phyloP scores from a whole-genome alignment of 2,113 vertebrate species.

The Notiomystis cincta region DNA sequence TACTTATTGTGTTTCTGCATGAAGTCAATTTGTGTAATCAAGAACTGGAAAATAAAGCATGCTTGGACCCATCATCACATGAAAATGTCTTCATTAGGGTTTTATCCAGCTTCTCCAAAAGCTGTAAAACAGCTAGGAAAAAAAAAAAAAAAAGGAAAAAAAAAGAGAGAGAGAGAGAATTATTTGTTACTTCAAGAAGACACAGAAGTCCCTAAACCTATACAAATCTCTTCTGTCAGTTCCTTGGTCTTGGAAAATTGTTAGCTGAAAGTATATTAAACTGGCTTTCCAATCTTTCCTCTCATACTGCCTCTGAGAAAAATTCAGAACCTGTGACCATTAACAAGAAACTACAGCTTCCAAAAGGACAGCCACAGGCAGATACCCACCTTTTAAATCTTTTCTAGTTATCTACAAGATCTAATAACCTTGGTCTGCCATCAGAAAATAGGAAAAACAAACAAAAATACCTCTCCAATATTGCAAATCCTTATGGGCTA shows the following conservation, averaged over 20 bases:
- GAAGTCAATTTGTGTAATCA: conserved; percentile 19
- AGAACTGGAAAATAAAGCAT: not conserved
- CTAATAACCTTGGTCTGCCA: not conserved
- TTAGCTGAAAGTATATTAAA: not conserved
- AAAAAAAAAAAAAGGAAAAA: not conserved
- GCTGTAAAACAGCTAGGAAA: conserved; percentile 44
- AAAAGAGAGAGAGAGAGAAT: not conserved
- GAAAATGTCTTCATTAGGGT: conserved; percentile 45
- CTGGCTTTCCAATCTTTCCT: not conserved
- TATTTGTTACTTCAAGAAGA: conserved; percentile 49
- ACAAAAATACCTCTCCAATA: not conserved
- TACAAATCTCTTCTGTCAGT: conserved; percentile 14
- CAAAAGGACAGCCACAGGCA: not conserved
- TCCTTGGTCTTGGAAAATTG: not conserved
- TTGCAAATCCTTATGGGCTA: not conserved
- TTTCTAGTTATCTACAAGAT: not conserved
- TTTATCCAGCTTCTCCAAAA: conserved; percentile 52
- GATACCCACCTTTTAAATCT: not conserved
- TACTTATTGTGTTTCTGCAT: conserved; percentile 40
- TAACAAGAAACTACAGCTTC: not conserved
- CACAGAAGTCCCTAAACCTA: conserved; percentile 22
- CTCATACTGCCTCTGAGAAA: not conserved
- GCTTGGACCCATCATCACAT: not conserved
- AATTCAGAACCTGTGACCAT: not conserved
- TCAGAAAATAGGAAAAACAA: not conserved